phyloP scores from a whole-genome alignment of 2,888 invertebrate genomes.

The Eupithecia inturbata region DNA sequence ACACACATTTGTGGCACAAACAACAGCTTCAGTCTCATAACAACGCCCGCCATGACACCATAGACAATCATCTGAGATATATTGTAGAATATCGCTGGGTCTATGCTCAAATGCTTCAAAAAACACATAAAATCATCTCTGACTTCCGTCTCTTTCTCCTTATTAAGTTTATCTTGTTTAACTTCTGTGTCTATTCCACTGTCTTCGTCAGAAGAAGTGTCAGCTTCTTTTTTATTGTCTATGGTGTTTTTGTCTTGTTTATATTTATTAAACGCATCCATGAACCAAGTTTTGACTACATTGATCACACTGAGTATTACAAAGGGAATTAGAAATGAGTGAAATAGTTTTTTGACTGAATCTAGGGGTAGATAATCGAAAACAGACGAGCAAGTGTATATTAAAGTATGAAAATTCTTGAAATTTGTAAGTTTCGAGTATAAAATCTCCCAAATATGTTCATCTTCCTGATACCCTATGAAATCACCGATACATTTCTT shows the following conservation, averaged over 20 bases:
- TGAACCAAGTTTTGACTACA: slow-evolving; percentile 68
- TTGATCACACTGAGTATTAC: slow-evolving; percentile 74
- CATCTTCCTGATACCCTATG: slow-evolving; percentile 78
- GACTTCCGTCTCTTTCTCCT: slow-evolving; percentile 49
- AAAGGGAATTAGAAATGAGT: slow-evolving; percentile 85
- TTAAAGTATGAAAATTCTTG: slow-evolving; percentile 89
- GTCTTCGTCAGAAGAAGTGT: slow-evolving; percentile 73
- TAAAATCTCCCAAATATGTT: slow-evolving; percentile 89
- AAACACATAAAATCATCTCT: slow-evolving; percentile 51
- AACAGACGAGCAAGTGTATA: slow-evolving; percentile 91
- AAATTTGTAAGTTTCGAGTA: slow-evolving; percentile 87
- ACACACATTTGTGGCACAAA: slow-evolving; percentile 92
- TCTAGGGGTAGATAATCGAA: slow-evolving; percentile 88
- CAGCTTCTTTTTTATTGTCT: slow-evolving; percentile 28
- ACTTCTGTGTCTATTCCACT: slow-evolving; percentile 81
- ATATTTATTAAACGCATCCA: slow-evolving; percentile 33
- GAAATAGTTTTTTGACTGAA: slow-evolving; percentile 77
- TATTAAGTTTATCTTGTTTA: slow-evolving; percentile 54
- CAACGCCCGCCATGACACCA: slow-evolving; percentile 88
- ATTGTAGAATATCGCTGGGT: slow-evolving; percentile 87
- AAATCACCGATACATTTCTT: slow-evolving; percentile 71
- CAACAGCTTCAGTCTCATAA: slow-evolving; percentile 91
- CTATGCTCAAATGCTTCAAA: slow-evolving; percentile 68
- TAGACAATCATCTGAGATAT: slow-evolving; percentile 88
- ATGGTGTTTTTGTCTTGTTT: slow-evolving; percentile 47